These are phyloP conservation scores for Contarinia nasturtii DNA, from an alignment of 1,140 invertebrate genomes.

Conservation along the genomic window DNA sequence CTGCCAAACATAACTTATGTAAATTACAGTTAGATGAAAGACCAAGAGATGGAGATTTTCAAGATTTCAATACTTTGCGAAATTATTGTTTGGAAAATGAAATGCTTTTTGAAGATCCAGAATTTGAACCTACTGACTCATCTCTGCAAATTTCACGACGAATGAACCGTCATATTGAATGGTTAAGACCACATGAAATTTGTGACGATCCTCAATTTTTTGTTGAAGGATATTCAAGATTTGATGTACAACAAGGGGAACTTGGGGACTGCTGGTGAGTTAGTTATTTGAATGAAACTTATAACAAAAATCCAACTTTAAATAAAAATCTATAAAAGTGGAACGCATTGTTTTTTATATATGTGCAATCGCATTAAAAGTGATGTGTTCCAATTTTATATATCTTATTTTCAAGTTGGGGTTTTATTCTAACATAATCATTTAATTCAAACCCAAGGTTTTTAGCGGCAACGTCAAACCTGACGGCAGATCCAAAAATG, in stretches of 20 bases:
- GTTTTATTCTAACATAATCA: no score
- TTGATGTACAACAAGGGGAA: constrained; percentile 95
- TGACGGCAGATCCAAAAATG: constrained; percentile 70
- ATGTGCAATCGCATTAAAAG: no score
- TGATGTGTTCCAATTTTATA: no score
- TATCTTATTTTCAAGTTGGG: no score
- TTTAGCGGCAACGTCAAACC: constrained; percentile 83
- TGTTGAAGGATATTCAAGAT: constrained; percentile 83
- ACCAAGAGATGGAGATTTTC: no score
- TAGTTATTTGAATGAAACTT: no score
- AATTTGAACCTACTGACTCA: constrained; percentile 60
- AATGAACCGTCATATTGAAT: constrained; percentile 61
- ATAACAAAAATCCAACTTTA: no score
- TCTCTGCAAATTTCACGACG: constrained; percentile 63
- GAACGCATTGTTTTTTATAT: no score
- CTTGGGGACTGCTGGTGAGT: constrained; percentile 97
- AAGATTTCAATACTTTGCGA: constrained; percentile 54
- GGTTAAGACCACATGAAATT: constrained; percentile 81
- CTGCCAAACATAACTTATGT: no score
- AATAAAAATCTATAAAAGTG: no score
- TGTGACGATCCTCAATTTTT: constrained; percentile 72
- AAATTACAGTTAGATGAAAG: no score
- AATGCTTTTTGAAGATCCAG: constrained; percentile 68
- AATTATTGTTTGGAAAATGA: constrained; percentile 48
- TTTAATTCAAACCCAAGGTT: no score